Base-by-base conservation (phyloP, 2,888 invertebrate species). In the Coelopa pilipes region DNA sequence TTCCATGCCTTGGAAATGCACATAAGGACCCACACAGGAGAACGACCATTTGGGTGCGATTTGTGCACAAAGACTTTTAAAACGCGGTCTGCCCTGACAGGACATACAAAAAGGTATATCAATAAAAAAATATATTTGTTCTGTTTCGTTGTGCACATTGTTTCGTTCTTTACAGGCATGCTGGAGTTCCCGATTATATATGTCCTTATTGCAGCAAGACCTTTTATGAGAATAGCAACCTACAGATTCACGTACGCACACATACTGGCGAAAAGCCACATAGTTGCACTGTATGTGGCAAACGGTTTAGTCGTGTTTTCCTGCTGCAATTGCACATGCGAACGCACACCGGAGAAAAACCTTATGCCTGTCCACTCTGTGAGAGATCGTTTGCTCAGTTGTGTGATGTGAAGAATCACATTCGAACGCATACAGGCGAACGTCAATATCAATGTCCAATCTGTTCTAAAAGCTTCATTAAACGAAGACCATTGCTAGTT, bases 371-470 rank as follows among this genome's bases (percentile, higher is more conserved):
- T 72, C 82, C 81, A n/a, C 62, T 82, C 1, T 87, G 87, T 66
- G 80, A 82, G 7, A 80, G 82, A 49, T 81, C 81, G 1, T 87
- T 87, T 74, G 78, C 85, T 0, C 81, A 86, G 2, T 85, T 86
- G 7, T 87, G 84, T 72, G 75, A 85, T 63, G 76, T 86, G 0
- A 90, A 91, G 78, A 87, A 90, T 10, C 87, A 91, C 7, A 80
- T 79, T 66, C 82, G 86, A 19, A 85, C 81, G 0, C 86, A 87
- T 66, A 84, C 86, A 0, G 86, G 86, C 9, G 83, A 84, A 49
- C 81, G 82, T 2, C 79, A 80, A 1, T 83, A 83, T 71, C 77
- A 77, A 1, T 87, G 87, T 49, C 70, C 60, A 2, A 55, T 79
- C 2, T 87, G 87, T 72, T 76, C 78, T 0, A 85, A 83, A 73